These are phyloP conservation scores for Athalia circularis DNA, from an alignment of 2,888 invertebrate species.

Conservation along the genomic window DNA sequence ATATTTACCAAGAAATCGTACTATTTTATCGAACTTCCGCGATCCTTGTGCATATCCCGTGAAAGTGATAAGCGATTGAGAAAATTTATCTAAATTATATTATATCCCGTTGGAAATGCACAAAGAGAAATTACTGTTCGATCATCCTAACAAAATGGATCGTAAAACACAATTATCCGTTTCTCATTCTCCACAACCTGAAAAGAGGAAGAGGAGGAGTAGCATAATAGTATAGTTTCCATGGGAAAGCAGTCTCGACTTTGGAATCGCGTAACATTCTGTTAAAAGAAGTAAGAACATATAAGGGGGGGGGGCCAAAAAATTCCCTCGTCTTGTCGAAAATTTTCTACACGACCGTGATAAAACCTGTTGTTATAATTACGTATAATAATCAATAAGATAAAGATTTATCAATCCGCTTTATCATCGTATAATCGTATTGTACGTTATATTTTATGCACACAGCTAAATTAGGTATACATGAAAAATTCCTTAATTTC, in stretches of 20 bases:
- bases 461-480: too few species aligned
- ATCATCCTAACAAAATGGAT: constrained; percentile 51
- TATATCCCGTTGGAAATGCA: neutral
- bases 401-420: too few species aligned
- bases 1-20: constrained; percentile 1
- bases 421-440: too few species aligned
- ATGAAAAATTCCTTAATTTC: too few species aligned
- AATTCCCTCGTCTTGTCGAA: too few species aligned
- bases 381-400: too few species aligned
- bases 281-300: too few species aligned
- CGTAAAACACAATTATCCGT: constrained; percentile 54
- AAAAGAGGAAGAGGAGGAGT: neutral
- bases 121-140: constrained; percentile 50
- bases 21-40: neutral
- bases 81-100: constrained; percentile 17
- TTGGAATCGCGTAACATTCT: neutral
- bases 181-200: neutral
- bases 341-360: too few species aligned
- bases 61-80: constrained; percentile 31
- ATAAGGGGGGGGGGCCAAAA: too few species aligned
- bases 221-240: neutral
- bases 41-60: constrained; percentile 21
- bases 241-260: neutral
- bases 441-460: too few species aligned
- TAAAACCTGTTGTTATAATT: too few species aligned